Base-by-base conservation (phyloP, 2,113 vertebrate species). In the Illadopsis cleaveri region DNA sequence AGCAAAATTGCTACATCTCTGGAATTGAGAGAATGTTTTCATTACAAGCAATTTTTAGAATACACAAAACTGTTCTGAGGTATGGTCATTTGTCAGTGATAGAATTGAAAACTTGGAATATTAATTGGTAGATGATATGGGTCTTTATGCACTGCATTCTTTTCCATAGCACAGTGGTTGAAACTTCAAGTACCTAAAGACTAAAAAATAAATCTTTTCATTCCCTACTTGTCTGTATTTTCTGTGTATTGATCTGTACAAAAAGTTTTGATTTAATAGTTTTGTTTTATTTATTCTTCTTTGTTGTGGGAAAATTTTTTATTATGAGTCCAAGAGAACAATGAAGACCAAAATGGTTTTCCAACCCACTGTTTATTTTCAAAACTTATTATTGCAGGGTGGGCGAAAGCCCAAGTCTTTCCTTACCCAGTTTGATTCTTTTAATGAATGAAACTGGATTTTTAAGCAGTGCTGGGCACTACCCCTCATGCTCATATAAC, bases 121-220 rank as follows among this genome's bases (percentile, higher is more conserved):
- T 78, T 33, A 89, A 82, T 42, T 61, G 81, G 20, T 87, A 54
- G 37, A 48, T 86, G 79, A 16, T 86, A 30, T 73, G 33, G 31
- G 35, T 87, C 50, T 79, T 71, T 65, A 47, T 92, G 71, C 82
- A 69, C 85, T 79, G 47, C 90, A 89, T 90, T 71, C 40, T 95
- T 82, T 88, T 90, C 64, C 22, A 12, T 48, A 75, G 60, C 48
- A 94, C n/a, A 1, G 2, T 86, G 16, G 23, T 60, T 86, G 69
- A 81, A 93, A 71, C 15, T 40, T 72, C 27, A 76, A 64, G 38
- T 81, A 58, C n/a, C 33, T 78, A 58, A 72, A 87, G 62, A 61
- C 14, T 61, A 0, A 76, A 91, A 91, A 96, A 94, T 95, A 96
- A 97, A 95, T 82, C 48, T 86, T 83, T 89, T 64, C 45, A 33